Evolutionary conservation across 2,797 vertebrate genomes (phyloP).

Genomic region (Echeneis naucrates): DNA sequence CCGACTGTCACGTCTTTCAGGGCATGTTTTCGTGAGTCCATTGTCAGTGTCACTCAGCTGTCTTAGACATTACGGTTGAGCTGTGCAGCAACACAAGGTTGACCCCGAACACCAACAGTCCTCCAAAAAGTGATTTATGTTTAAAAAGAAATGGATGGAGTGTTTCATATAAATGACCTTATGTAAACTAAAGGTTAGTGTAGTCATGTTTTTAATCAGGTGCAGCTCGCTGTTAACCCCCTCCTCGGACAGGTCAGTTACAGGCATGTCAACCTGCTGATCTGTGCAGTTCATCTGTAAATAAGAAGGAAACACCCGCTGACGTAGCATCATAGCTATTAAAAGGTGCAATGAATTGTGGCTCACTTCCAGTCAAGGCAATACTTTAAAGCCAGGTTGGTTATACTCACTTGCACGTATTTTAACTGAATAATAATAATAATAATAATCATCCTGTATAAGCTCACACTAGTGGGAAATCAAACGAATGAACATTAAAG

Average conservation of each 20-base stretch:
- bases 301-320: conserved; percentile 19
- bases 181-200: background rate
- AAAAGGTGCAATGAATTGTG: conserved; percentile 82
- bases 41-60: conserved; percentile 69
- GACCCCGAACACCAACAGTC: conserved; percentile 36
- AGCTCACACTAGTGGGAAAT: background rate
- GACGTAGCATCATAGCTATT: conserved; percentile 72
- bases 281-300: conserved; percentile 75
- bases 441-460: background rate
- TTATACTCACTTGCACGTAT: background rate
- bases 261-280: conserved; percentile 48
- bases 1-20: conserved; percentile 64
- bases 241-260: background rate
- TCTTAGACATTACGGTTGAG: conserved; percentile 61
- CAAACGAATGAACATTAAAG: background rate
- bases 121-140: conserved; percentile 22
- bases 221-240: background rate
- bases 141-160: conserved; percentile 12
- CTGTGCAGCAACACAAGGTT: conserved; percentile 59
- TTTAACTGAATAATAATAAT: too few species aligned
- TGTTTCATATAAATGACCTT: conserved; percentile 7
- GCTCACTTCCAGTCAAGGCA: background rate
- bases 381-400: background rate
- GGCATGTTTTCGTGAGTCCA: conserved; percentile 80
- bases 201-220: background rate